Conservation (phyloP, 1,140 invertebrate genomes). For the Riptortus pedestris region DNA sequence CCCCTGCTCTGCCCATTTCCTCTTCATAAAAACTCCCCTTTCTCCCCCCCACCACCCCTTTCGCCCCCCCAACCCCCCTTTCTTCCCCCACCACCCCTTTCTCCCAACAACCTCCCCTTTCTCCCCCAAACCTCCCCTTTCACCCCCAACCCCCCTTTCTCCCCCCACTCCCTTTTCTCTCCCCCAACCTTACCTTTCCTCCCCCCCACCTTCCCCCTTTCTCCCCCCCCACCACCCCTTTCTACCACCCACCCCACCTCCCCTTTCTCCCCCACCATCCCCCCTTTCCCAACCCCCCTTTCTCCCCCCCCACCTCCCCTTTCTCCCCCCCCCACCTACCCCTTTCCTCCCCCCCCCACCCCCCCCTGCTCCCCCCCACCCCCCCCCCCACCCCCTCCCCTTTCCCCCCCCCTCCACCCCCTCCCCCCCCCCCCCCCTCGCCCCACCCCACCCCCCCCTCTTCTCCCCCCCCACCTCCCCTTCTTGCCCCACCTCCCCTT, state of each 20-base stretch:
- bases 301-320: no score
- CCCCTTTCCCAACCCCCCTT: not conserved
- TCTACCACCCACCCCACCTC: not conserved
- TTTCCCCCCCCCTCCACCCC: not conserved
- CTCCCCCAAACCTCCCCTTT: not conserved
- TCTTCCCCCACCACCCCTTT: not conserved
- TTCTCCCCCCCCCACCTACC: not conserved
- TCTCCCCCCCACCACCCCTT: not conserved
- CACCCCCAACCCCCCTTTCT: not conserved
- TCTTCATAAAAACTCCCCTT: not conserved
- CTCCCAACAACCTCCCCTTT: not conserved
- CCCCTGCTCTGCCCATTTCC: no score
- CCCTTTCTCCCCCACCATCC: not conserved
- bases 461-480: not conserved
- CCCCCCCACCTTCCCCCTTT: not conserved
- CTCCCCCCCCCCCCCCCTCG: not conserved
- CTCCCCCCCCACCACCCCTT: not conserved
- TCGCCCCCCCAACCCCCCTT: not conserved
- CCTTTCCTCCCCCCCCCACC: no score
- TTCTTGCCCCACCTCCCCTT: not conserved
- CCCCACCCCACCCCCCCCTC: not conserved
- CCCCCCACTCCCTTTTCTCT: not conserved
- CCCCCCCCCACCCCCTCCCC: no score
- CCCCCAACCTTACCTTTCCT: not conserved
- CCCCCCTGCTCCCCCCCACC: no score